Base-by-base conservation (phyloP, 1,140 invertebrate species). In the Drosophila varians region DNA sequence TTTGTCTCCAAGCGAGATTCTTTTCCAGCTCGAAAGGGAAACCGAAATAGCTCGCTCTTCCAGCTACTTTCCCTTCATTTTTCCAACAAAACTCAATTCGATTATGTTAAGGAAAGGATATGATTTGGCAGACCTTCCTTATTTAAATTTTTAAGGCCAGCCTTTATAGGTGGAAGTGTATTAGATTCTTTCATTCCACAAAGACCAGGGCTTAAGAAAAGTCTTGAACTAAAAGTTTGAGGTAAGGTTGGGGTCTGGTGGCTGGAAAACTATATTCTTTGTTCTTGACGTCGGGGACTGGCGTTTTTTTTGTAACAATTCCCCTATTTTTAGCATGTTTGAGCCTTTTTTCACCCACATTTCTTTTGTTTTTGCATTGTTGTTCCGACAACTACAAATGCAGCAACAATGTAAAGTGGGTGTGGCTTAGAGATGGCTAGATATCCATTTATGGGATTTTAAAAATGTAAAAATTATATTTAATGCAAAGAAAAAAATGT, bases 261-360 rank as follows among this genome's bases (percentile, higher is more conserved):
- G 34, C 0, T 7, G 11, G 5, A 9, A 18, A 21, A 21, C 14
- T 49, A 18, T 43, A 14, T 6, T 34, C 51, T 34, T 12, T 12
- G 21, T 8, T 14, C 19, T 42, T 18, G n/a, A 58, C 26, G n/a
- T 25, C 11, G 16, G 14, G 18, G 14, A 26, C 21, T 57, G 21
- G 34, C n/a, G 14, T 18, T 14, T 7, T 3, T 45, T 11, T 31
- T 18, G 5, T n/a, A 18, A 18, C 36, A 38, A 14, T 42, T 25
- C 45, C 34, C 16, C 23, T 62, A 62, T 62, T 60, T 62, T 36
- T 62, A 60, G 21, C n/a, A 38, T 38, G n/a, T 16, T 12, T 14
- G 12, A 38, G 36, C 4, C 36, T 43, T 26, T 60, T 36, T 54
- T 26, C 19, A 1, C n/a, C n/a, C 36, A 16, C 16, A 14, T 16